These are phyloP conservation scores for Conopomorpha cramerella DNA, from an alignment of 1,140 invertebrate species.

Conservation along the genomic window DNA sequence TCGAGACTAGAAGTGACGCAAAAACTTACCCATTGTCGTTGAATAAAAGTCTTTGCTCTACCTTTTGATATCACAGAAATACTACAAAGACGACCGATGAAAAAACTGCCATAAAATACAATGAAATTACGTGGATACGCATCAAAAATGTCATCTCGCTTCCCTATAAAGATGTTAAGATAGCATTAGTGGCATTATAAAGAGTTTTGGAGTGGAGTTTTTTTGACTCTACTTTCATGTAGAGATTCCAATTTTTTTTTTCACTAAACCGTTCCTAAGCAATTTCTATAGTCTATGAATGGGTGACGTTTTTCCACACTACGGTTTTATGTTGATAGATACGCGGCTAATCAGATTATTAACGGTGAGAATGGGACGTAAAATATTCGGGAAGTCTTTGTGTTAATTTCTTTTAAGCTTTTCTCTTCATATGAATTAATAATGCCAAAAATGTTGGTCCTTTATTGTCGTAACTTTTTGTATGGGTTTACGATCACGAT, in stretches of 20 bases:
- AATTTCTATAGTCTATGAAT: slow-evolving; percentile 19
- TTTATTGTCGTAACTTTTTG: no score
- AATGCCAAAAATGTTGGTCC: no score
- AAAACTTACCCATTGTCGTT: no score
- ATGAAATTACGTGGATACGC: slow-evolving; percentile 17
- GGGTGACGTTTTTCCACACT: slow-evolving; percentile 46
- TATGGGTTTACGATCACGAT: no score
- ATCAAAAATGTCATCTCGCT: slow-evolving; percentile 30
- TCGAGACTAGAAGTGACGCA: slow-evolving; percentile 29
- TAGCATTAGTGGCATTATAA: slow-evolving; percentile 58
- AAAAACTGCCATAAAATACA: slow-evolving; percentile 36
- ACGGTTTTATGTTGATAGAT: slow-evolving; percentile 52
- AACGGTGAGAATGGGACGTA: no score
- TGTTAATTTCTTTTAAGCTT: no score
- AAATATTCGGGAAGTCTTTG: no score
- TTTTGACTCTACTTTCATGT: no score
- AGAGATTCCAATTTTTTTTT: background rate
- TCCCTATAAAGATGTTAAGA: slow-evolving; percentile 40
- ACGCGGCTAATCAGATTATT: slow-evolving; percentile 59
- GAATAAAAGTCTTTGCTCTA: no score
- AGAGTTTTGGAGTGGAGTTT: no score
- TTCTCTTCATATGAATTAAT: no score
- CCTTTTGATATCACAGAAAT: slow-evolving; percentile 39
- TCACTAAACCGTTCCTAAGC: background rate
- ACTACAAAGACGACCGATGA: slow-evolving; percentile 22